These are phyloP conservation scores for Reinhardtius hippoglossoides DNA, from an alignment of 2,113 vertebrate species.

Conservation along the genomic window DNA sequence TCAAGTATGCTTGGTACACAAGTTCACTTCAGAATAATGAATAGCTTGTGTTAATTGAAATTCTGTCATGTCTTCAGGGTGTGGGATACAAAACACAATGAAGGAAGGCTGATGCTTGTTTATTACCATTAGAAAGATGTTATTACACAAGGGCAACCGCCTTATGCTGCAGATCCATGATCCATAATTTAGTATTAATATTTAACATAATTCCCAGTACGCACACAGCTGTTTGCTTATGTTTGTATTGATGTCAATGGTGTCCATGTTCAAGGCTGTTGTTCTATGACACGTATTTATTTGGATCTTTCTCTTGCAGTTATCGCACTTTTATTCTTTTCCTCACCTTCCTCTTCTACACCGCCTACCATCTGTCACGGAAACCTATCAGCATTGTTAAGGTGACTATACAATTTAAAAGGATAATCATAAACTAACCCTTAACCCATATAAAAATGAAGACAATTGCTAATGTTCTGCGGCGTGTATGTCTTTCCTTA, in stretches of 20 bases:
- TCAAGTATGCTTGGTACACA: neutral
- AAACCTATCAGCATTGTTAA: slow-evolving; percentile 98
- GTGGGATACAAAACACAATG: neutral
- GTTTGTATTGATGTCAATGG: too few relatives aligned
- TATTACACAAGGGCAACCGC: neutral
- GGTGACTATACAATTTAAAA: slow-evolving; percentile 75
- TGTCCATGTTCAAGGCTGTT: neutral
- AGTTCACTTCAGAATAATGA: neutral
- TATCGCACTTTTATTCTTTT: slow-evolving; percentile 90
- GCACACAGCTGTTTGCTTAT: too few relatives aligned
- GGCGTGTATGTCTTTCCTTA: too few relatives aligned
- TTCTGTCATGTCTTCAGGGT: fast-evolving
- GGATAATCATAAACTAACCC: neutral
- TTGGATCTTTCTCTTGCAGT: slow-evolving; percentile 74
- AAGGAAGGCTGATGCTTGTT: neutral
- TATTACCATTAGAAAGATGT: neutral
- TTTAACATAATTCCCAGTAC: too few relatives aligned
- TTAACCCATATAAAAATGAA: too few relatives aligned
- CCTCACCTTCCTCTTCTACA: slow-evolving; percentile 94
- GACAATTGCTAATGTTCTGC: too few relatives aligned
- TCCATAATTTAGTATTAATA: neutral
- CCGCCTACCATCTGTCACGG: slow-evolving; percentile 94
- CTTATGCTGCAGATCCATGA: neutral
- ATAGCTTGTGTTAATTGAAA: neutral
- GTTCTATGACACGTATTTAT: neutral